These are phyloP conservation scores for Arctocebus calabarensis DNA, from an alignment of 2,797 vertebrate genomes.

Conservation along the genomic window DNA sequence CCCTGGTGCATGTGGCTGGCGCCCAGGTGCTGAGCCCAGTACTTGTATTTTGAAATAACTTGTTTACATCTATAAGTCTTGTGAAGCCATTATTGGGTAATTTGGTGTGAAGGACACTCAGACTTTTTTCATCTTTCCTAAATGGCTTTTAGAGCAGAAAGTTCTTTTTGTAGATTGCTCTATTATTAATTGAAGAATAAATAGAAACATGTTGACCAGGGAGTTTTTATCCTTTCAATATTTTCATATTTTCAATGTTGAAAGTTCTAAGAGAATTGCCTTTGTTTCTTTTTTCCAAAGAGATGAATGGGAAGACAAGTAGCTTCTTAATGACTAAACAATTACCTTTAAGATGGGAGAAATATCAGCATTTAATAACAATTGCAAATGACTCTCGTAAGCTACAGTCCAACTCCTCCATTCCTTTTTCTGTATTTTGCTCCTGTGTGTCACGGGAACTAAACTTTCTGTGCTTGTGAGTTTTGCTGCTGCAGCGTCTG, in stretches of 20 bases:
- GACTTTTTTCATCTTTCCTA: not conserved
- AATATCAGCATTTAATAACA: not conserved
- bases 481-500: not conserved
- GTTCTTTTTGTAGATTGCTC: not conserved
- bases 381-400: not conserved
- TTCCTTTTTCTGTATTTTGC: not conserved
- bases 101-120: not conserved
- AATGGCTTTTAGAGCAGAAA: not conserved
- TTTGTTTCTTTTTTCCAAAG: not conserved
- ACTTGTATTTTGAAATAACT: not conserved
- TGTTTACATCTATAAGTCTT: not conserved
- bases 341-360: not conserved
- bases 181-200: not conserved
- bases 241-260: not conserved
- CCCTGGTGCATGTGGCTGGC: too few relatives aligned
- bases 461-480: not conserved
- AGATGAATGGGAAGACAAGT: not conserved
- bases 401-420: not conserved
- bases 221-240: not conserved
- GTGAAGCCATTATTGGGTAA: not conserved
- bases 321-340: not conserved
- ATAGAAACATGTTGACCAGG: not conserved
- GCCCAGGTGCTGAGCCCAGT: too few relatives aligned
- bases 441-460: not conserved
- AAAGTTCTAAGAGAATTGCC: not conserved